Evolutionary conservation across 1,140 invertebrate species (phyloP), one percentile per base, ranked within the genome.

Genomic region (Hylyphantes graminicola): DNA sequence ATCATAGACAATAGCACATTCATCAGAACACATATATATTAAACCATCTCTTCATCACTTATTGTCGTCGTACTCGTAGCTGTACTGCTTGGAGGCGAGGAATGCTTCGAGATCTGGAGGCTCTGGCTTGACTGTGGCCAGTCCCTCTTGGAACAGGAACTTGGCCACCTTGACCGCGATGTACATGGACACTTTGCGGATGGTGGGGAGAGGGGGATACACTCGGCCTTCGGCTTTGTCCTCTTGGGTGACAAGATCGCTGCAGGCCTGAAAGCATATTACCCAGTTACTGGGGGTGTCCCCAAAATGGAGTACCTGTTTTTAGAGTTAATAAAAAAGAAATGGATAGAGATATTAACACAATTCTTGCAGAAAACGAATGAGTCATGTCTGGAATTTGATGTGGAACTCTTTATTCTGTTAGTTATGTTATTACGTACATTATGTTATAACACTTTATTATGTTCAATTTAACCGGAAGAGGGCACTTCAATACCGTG

Each of bases 201-300:
- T 97, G 17, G 93, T 93, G n/a, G 92, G 90, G 11, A 99, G 91
- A 0, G 97, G 96, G 15, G 98, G 98, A 89, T 99, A 99, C 48
- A 99, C 92, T 86, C 96, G 94, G n/a, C 98, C 98, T 79, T 93
- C 93, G 0, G 92, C 92, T 59, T 99, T 91, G 90, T 99, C 94
- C 9, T 92, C 91, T 73, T 96, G 92, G 9, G 93, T 93, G 0
- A 98, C 97, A 81, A 95, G 91, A n/a, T 95, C 92, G 10, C 97
- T 93, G 13, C 99, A 90, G 50, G 94, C 93, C 92, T 97, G 72
- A 15, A 82, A 78, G 92, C 51, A 68, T 11, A 68, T 48, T 19
- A 64, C 12, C 17, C 2, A 73, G 57, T 19, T 50, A 17, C 0
- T 51, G n/a, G 1, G 17, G 48, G 19, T n/a, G n/a, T n/a, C n/a